Percentiles rank a stretch among this genome's conserved stretches.
These are phyloP conservation scores for Rutpela maculata DNA, from an alignment of 2,888 invertebrate genomes.

Conservation along the genomic window DNA sequence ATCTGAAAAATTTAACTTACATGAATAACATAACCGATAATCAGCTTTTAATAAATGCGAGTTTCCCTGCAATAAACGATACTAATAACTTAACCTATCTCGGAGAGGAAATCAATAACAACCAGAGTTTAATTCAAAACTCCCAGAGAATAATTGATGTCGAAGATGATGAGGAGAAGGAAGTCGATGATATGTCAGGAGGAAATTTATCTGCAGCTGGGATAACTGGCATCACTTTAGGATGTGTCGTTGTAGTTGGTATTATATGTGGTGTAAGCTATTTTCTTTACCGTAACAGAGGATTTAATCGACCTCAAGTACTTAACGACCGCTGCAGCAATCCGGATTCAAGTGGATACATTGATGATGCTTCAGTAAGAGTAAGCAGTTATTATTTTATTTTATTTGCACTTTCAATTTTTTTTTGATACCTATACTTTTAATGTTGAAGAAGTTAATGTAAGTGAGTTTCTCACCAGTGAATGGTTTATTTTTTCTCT, in stretches of 20 bases:
- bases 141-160: constrained; percentile 55
- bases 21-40: constrained; percentile 62
- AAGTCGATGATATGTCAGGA: constrained; percentile 49
- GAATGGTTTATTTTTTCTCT: neutral
- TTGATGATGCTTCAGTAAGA: constrained; percentile 90
- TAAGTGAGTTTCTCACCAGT: neutral
- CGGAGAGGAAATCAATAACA: constrained; percentile 61
- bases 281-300: constrained; percentile 82
- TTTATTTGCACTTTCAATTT: constrained; percentile 55
- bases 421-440: constrained; percentile 20
- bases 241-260: constrained; percentile 80
- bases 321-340: constrained; percentile 89
- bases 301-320: constrained; percentile 89
- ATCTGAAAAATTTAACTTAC: constrained; percentile 61
- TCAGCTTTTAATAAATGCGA: constrained; percentile 59
- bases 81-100: constrained; percentile 65
- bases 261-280: constrained; percentile 81
- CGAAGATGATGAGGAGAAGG: constrained; percentile 53
- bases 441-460: too few relatives aligned
- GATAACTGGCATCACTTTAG: constrained; percentile 83
- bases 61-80: constrained; percentile 62
- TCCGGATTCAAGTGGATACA: constrained; percentile 90
- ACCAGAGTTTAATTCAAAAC: constrained; percentile 61
- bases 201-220: constrained; percentile 70
- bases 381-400: constrained; percentile 76